These are phyloP conservation scores for Clamator glandarius DNA, from an alignment of 2,797 vertebrate genomes.

Conservation along the genomic window DNA sequence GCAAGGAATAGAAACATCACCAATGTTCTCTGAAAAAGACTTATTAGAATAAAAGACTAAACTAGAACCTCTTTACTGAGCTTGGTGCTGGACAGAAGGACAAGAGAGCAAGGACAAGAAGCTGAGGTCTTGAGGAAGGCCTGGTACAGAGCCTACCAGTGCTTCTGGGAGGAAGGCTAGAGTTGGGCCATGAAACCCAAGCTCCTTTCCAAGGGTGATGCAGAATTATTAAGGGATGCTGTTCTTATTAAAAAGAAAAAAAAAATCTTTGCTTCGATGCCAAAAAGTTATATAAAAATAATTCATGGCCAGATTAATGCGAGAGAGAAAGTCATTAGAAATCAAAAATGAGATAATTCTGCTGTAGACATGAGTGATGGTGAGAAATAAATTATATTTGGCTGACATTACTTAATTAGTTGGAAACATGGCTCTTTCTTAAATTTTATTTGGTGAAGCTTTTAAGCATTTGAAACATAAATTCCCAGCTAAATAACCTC, in stretches of 20 bases:
- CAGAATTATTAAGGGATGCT: slow-evolving; percentile 1
- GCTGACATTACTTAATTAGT: slow-evolving; percentile 77
- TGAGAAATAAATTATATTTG: slow-evolving; percentile 73
- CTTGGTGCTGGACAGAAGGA: background rate
- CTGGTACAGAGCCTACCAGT: background rate
- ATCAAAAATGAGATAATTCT: slow-evolving; percentile 68
- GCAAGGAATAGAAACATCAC: background rate
- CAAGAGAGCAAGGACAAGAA: background rate
- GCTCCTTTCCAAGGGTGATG: background rate
- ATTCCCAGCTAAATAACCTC: slow-evolving; percentile 69
- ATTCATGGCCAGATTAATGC: slow-evolving; percentile 69
- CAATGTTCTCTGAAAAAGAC: background rate
- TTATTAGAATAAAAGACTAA: background rate
- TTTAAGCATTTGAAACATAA: slow-evolving; percentile 77
- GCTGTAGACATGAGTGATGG: slow-evolving; percentile 68
- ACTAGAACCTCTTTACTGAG: background rate
- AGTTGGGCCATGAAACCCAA: background rate
- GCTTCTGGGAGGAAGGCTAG: background rate
- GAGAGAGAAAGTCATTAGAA: slow-evolving; percentile 69
- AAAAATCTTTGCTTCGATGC: slow-evolving; percentile 43
- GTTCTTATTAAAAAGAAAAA: slow-evolving; percentile 31
- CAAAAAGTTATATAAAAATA: slow-evolving; percentile 70
- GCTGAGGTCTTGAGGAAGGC: background rate
- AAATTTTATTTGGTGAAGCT: slow-evolving; percentile 74
- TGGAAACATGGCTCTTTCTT: slow-evolving; percentile 74